Evolutionary conservation across 2,113 vertebrate genomes (phyloP).

Genomic region (Microcebus murinus): DNA sequence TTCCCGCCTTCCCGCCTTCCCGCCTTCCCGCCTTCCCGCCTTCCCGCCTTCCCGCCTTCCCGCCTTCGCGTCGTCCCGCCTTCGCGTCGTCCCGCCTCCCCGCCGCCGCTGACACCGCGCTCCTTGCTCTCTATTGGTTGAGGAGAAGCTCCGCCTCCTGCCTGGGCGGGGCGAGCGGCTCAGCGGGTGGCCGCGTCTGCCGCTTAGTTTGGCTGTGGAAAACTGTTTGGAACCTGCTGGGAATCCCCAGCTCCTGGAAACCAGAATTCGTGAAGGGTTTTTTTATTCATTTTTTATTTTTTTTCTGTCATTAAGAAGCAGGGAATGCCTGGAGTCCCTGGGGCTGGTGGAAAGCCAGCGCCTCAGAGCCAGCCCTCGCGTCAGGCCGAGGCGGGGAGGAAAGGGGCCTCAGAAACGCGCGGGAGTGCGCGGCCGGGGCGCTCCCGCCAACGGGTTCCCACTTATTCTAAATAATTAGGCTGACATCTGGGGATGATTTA

Average conservation of each 20-base stretch:
- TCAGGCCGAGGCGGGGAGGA: rapidly evolving
- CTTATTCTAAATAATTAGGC: background rate
- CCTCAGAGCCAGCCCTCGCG: rapidly evolving
- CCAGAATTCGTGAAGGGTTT: rapidly evolving
- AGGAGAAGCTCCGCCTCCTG: background rate
- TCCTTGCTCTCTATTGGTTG: background rate
- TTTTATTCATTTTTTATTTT: too few species aligned
- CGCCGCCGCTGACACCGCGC: rapidly evolving
- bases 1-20: background rate
- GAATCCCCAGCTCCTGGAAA: background rate
- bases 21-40: too few species aligned
- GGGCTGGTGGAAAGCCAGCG: rapidly evolving
- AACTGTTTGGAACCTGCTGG: background rate
- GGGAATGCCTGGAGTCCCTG: background rate
- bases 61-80: background rate
- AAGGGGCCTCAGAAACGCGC: background rate
- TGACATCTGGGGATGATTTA: slow-evolving; percentile 29
- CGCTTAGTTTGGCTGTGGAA: background rate
- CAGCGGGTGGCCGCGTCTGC: rapidly evolving
- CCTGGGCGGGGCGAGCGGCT: too few species aligned
- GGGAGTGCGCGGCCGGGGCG: rapidly evolving
- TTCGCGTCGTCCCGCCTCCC: background rate
- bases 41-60: too few species aligned
- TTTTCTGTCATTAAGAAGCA: background rate
- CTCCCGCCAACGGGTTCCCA: background rate